These are phyloP conservation scores for Microtus richardsoni DNA, from an alignment of 2,113 vertebrate species.

Conservation along the genomic window DNA sequence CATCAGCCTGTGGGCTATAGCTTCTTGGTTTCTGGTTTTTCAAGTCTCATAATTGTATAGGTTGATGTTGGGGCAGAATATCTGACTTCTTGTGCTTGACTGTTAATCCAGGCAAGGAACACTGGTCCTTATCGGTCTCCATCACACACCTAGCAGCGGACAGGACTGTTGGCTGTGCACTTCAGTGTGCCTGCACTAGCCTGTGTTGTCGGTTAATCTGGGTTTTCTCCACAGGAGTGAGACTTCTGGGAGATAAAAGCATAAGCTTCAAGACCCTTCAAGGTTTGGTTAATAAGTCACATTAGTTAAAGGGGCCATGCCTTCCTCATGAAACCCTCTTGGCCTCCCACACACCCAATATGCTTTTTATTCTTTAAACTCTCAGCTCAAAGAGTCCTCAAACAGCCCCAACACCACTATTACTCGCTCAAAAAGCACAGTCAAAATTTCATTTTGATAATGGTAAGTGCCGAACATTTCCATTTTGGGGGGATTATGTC, in stretches of 20 bases:
- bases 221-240: neutral
- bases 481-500: constrained; percentile 23
- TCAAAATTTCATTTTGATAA: neutral
- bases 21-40: neutral
- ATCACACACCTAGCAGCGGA: neutral
- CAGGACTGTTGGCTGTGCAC: neutral
- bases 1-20: neutral
- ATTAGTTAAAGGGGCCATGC: neutral
- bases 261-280: constrained; percentile 20
- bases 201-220: neutral
- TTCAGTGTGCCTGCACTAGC: neutral
- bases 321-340: neutral
- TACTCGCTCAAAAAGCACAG: neutral
- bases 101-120: neutral
- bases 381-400: neutral
- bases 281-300: constrained; percentile 19
- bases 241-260: neutral
- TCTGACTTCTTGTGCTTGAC: neutral
- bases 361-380: neutral
- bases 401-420: neutral
- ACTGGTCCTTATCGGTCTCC: neutral
- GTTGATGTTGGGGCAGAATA: neutral
- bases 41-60: neutral
- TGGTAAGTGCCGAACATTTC: neutral
- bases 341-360: neutral